Base-by-base conservation (phyloP, 2,797 vertebrate genomes). In the Pachyuromys duprasi region DNA sequence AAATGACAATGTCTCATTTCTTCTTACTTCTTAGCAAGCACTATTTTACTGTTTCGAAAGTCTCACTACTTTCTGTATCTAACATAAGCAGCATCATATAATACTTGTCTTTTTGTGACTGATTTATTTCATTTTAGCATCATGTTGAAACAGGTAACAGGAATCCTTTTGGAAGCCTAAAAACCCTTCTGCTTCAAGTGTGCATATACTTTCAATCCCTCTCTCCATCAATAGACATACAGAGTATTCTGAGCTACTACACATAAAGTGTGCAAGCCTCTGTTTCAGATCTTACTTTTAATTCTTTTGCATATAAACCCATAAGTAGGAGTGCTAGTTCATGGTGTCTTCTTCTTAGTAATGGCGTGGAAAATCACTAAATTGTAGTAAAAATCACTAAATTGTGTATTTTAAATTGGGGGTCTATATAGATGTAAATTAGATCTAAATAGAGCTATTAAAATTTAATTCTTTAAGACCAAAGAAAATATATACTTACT, bases 391-490 rank as follows among this genome's bases (percentile, higher is more conserved):
- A 93, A 57, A 57, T 57, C 8, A 42, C 4, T 67, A 49, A 49
- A 49, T 49, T 49, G 49, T 49, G 86, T 3, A 91, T 11, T 94
- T 94, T 49, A 93, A 94, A n/a, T 49, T 49, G 49, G 49, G 49
- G 49, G 49, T 11, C 49, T 49, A 11, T 11, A 11, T 49, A 49
- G 18, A 81, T 67, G 13, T 82, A 26, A 90, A 95, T 81, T 72
- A 76, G 17, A 90, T 49, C 65, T 93, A 86, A 91, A 79, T 8
- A 78, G 80, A 88, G 8, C 33, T 86, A 13, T 94, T 87, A 84
- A 95, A 96, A 93, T 53, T 95, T 5, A 97, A 91, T 14, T 93
- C n/a, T 83, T 76, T 90, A 91, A 91, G 76, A 55, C 14, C 93
- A 74, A 92, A 88, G 86, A n/a, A 89, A 89, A 49, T 20, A 74